Base-by-base conservation (phyloP, 2,888 invertebrate species). In the Chloromyia formosa region DNA sequence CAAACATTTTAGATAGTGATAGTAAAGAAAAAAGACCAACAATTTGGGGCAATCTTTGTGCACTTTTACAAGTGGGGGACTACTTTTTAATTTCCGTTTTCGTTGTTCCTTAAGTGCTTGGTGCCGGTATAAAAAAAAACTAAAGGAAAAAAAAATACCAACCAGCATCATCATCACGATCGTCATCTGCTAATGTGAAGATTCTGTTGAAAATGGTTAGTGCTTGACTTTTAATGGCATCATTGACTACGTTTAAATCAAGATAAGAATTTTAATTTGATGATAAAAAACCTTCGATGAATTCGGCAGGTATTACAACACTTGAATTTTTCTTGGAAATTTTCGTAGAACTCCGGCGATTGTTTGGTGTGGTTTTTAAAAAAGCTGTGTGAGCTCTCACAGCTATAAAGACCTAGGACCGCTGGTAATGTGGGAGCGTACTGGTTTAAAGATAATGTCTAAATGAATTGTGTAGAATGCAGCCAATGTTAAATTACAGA, bases 191-290 rank as follows among this genome's bases (percentile, higher is more conserved):
- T 66, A 9, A 1, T 40, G 60, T 14, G 60, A 14, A 23, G 60
- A 62, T 66, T 66, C 49, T 66, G 45, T 45, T 49, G 66, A n/a
- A 66, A 66, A 42, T 49, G 49, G 45, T 49, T 66, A 66, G 66
- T 66, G 66, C 45, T 49, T 66, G 66, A 66, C 35, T 66, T 66
- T 66, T 66, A 66, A 66, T 66, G 66, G 66, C 66, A 66, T 66
- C 66, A 66, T 66, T 66, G 66, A 66, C 66, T 35, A 66, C 27
- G 66, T 66, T 66, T 66, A 71, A 71, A 71, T 71, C 71, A 56
- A 71, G 71, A 71, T 71, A 56, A 56, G 56, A 71, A 71, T 71
- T 71, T 71, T 58, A 71, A 71, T 71, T 71, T 71, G 56, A 71
- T 56, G 71, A 71, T 71, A 49, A 62, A 62, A 62, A 66, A 45